These are phyloP conservation scores for Sebastes oblongus DNA, from an alignment of 2,797 vertebrate genomes.

Conservation along the genomic window DNA sequence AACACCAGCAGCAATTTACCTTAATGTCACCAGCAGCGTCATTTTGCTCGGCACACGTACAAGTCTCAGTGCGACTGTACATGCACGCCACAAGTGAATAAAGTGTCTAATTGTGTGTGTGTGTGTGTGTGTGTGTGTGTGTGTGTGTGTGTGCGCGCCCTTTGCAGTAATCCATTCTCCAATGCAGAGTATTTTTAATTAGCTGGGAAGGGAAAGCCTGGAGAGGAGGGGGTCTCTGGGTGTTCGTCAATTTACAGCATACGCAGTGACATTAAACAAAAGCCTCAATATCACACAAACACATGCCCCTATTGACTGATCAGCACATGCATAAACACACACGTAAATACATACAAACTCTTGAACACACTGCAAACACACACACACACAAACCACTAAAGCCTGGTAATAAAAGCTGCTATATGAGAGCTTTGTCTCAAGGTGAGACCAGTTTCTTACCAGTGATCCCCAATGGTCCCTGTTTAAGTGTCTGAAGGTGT, in stretches of 20 bases:
- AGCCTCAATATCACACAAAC: constrained; percentile 14
- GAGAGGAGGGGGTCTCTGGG: constrained; percentile 11
- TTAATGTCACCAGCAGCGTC: constrained; percentile 32
- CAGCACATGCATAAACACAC: not conserved
- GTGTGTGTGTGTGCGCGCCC: constrained; percentile 38
- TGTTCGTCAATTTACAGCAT: constrained; percentile 55
- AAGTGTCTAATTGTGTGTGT: constrained; percentile 13
- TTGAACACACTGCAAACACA: not conserved
- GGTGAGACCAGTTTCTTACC: not conserved
- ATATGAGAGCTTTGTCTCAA: not conserved
- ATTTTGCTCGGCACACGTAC: constrained; percentile 1
- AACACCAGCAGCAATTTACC: constrained; percentile 37
- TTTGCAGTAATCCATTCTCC: constrained; percentile 65
- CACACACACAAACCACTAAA: not conserved
- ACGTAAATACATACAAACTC: not conserved
- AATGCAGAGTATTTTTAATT: constrained; percentile 66
- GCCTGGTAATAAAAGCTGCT: not conserved
- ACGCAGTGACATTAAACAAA: constrained; percentile 63
- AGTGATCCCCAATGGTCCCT: not conserved
- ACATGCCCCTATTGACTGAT: constrained; percentile 11
- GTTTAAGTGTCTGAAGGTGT: not conserved
- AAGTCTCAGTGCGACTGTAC: not conserved
- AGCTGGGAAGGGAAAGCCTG: constrained; percentile 31
- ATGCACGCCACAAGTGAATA: constrained; percentile 4
- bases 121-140: not conserved